A percentile compares a stretch with the other conserved stretches of the same genome.
Evolutionary conservation across 2,113 vertebrate species (phyloP).

Genomic region (Nycticryphes semicollaris): DNA sequence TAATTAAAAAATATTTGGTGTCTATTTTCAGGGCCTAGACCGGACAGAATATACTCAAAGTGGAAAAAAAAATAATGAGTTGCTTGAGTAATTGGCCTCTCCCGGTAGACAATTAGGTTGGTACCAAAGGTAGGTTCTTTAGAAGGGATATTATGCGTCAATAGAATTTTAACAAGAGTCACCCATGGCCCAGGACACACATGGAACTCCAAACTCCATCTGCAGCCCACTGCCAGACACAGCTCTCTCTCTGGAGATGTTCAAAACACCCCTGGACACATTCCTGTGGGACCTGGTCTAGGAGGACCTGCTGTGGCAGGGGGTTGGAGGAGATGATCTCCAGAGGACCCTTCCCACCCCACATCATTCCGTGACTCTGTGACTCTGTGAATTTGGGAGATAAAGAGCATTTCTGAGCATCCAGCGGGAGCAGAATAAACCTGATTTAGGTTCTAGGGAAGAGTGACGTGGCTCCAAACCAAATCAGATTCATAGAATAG

Average conservation of each 20-base stretch:
- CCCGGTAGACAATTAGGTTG: background rate
- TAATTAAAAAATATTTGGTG: background rate
- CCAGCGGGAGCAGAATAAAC: background rate
- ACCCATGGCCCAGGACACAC: background rate
- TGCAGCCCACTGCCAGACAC: rapidly evolving
- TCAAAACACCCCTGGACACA: no score
- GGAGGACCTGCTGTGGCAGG: no score
- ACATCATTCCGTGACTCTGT: no score
- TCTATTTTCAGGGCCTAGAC: background rate
- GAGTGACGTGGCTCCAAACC: background rate
- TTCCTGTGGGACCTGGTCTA: no score
- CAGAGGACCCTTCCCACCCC: no score
- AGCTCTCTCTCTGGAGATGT: background rate
- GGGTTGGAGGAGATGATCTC: no score
- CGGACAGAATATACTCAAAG: background rate
- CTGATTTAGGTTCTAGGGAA: background rate
- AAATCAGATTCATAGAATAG: background rate
- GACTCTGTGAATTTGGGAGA: background rate
- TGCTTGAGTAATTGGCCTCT: background rate
- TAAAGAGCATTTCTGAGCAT: background rate
- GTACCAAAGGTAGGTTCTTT: background rate
- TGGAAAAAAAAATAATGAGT: background rate
- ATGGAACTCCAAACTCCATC: background rate
- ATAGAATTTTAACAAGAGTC: background rate
- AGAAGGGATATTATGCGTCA: background rate